phyloP scores from a whole-genome alignment of 2,888 invertebrate genomes.

The Epistrophella euchroma region DNA sequence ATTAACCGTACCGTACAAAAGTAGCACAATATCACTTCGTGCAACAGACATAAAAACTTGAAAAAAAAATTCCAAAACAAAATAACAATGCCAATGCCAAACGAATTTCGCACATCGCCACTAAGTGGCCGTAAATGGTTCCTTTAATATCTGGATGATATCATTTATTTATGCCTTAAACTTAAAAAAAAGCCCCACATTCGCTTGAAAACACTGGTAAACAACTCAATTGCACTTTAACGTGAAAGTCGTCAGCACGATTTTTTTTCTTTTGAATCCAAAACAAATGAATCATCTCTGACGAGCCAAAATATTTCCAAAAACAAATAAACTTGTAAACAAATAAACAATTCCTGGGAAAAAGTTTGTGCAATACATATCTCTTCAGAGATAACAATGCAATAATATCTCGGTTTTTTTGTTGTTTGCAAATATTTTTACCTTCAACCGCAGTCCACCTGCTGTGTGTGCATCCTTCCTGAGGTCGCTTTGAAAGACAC shows the following conservation, averaged over 20 bases:
- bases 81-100: conserved; percentile 22
- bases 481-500: not conserved
- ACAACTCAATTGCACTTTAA: conserved; percentile 54
- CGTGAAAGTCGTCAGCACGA: conserved; percentile 43
- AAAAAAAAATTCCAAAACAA: not conserved
- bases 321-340: conserved; percentile 29
- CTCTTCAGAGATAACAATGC: not conserved
- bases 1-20: not conserved
- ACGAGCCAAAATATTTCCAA: conserved; percentile 36
- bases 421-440: not conserved
- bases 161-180: conserved; percentile 43
- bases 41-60: not conserved
- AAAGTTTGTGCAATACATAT: conserved; percentile 10
- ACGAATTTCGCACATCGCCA: conserved; percentile 24
- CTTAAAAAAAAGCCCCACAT: conserved; percentile 18
- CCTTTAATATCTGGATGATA: conserved; percentile 48
- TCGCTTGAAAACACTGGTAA: conserved; percentile 22
- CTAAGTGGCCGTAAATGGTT: conserved; percentile 28
- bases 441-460: conserved; percentile 10
- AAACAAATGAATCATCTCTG: conserved; percentile 68
- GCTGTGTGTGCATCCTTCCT: conserved; percentile 1
- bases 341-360: conserved; percentile 50
- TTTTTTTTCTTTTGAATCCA: conserved; percentile 12
- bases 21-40: not conserved
- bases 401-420: not conserved